Percentiles rank a stretch among this genome's conserved stretches.
Evolutionary conservation across 2,797 vertebrate genomes (phyloP).

Genomic region (Holocentrus rufus): DNA sequence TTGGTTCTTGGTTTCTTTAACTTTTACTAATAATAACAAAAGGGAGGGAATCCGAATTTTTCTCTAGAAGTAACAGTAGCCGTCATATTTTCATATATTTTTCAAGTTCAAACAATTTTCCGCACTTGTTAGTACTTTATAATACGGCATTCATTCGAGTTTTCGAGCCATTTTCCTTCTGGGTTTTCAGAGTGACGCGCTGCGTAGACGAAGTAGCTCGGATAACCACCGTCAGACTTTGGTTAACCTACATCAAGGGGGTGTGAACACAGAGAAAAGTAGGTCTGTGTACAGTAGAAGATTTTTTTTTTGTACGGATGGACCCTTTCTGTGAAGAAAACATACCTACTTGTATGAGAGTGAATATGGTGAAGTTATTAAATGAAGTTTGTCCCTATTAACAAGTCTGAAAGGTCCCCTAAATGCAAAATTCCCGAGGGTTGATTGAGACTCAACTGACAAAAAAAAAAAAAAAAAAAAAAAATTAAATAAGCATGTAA

Average conservation of each 20-base stretch:
- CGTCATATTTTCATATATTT: too few relatives aligned
- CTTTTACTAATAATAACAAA: background rate
- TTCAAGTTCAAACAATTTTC: too few relatives aligned
- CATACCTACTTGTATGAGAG: too few relatives aligned
- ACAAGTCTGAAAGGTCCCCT: too few relatives aligned
- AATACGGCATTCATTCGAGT: background rate
- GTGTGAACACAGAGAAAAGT: background rate
- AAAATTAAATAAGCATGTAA: too few relatives aligned
- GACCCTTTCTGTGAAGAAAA: too few relatives aligned
- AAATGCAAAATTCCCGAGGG: too few relatives aligned
- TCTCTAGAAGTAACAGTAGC: background rate
- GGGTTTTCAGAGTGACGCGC: background rate
- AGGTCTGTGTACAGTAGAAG: background rate
- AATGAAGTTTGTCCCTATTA: too few relatives aligned
- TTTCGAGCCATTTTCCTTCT: background rate
- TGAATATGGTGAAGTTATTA: too few relatives aligned
- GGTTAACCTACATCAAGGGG: background rate
- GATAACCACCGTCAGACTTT: constrained; percentile 9
- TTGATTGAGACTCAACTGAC: too few relatives aligned
- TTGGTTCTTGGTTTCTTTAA: background rate
- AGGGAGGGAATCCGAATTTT: background rate
- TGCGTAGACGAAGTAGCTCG: constrained; percentile 11
- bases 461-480: too few relatives aligned
- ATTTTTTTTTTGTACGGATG: background rate
- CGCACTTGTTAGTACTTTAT: background rate